Conservation (phyloP, 2,113 vertebrate genomes). For the Amphiprion ocellaris region DNA sequence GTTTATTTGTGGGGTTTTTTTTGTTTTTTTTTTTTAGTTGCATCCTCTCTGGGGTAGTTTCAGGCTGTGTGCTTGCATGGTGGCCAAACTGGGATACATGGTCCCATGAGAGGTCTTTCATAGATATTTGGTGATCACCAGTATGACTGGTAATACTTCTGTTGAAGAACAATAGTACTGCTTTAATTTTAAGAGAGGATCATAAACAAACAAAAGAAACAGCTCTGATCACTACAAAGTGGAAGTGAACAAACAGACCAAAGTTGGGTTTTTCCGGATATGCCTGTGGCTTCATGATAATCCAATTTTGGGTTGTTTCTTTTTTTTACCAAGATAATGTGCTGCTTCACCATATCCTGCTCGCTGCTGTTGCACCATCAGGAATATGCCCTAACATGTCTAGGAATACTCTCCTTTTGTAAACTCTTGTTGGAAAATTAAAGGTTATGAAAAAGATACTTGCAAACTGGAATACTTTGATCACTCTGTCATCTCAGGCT, state of each 20-base stretch:
- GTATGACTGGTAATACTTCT: no score
- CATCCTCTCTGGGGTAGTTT: no score
- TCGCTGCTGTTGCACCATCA: background rate
- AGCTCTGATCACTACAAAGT: no score
- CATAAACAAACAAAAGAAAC: background rate
- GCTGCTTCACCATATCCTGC: constrained; percentile 28
- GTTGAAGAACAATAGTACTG: no score
- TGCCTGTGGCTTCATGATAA: background rate
- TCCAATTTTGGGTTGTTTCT: background rate
- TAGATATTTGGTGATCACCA: no score
- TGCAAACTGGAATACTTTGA: background rate
- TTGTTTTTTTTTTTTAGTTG: no score
- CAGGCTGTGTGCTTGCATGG: no score
- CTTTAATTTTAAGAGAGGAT: background rate
- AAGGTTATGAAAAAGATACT: background rate
- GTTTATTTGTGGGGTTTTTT: no score
- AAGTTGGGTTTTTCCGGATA: background rate
- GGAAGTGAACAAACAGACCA: background rate
- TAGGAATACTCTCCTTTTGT: background rate
- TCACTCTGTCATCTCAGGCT: no score
- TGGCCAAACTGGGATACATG: no score
- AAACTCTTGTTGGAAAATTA: background rate
- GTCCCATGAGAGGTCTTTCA: no score
- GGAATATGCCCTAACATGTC: constrained; percentile 19
- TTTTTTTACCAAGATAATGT: background rate